Percentiles rank a stretch among this genome's conserved stretches.
phyloP scores from a whole-genome alignment of 2,888 invertebrate genomes.

The Psylliodes chrysocephalus region DNA sequence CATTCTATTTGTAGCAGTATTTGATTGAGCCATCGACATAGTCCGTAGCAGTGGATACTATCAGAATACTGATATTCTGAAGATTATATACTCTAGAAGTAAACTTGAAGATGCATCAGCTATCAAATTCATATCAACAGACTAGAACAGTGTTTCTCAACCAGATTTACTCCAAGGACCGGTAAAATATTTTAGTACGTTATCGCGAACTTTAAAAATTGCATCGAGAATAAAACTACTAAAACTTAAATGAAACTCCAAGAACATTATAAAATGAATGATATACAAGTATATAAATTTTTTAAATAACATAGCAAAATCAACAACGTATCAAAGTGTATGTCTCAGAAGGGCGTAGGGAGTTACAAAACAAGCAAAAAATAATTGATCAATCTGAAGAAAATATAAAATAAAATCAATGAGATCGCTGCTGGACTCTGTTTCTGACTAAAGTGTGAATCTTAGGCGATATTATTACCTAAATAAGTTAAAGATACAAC shows the following conservation, averaged over 20 bases:
- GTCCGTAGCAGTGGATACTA: no score
- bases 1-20: no score
- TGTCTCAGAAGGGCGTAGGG: background rate
- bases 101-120: no score
- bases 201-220: background rate
- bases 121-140: no score
- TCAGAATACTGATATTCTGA: no score
- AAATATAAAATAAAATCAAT: constrained; percentile 10
- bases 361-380: constrained; percentile 7
- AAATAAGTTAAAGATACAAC: background rate
- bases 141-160: constrained; percentile 8
- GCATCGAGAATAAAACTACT: no score
- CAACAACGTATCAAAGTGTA: constrained; percentile 2
- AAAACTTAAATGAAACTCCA: no score
- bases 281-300: no score
- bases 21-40: no score
- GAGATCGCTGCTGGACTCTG: no score
- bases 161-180: constrained; percentile 7
- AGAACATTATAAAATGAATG: no score
- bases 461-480: background rate
- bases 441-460: constrained; percentile 6
- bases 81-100: no score
- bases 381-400: background rate
- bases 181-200: constrained; percentile 3
- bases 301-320: constrained; percentile 5